Evolutionary conservation across 1,140 invertebrate species (phyloP), one percentile per base, ranked within the genome.

Genomic region (Drosophila erecta): DNA sequence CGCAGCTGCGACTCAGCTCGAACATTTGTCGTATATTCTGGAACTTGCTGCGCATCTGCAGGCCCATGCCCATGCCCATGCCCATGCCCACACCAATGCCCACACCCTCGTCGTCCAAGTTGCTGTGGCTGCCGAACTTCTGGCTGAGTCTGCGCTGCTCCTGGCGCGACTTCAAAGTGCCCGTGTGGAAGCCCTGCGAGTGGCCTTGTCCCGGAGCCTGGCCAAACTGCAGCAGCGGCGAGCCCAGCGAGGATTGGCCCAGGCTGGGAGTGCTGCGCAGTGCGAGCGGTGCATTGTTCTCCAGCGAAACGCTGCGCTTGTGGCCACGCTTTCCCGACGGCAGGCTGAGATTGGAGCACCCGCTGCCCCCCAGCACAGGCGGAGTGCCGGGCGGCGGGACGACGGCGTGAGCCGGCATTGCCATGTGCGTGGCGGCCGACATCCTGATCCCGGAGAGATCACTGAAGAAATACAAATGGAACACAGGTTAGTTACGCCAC

Each of bases 11-110:
- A 33, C 84, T 87, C 49, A 91, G 55, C 75, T 92, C 90, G 50
- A 92, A 92, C 91, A 92, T 92, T 76, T 91, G 91, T n/a, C 91
- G 79, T 33, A 92, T 91, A 46, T 92, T 92, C 35, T 92, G 91
- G 67, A 92, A 92, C 69, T 92, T 92, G 56, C 71, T 79, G 44
- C 90, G 91, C 60, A 87, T 67, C 27, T 84, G 76, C 35, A 65
- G 17, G 33, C 43, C 70, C 27, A 61, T 30, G 5, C 57, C 43
- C 10, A 62, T 12, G 6, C 55, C 60, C 51, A 59, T 33, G 2
- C 54, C 57, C 41, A 24, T 24, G 24, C 24, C 24, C 15, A 59
- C 3, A 38, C 73, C 43, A 14, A 62, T 12, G 6, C 55, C 60
- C 51, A 59, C 38, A 3, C 55, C 58, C 41, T 90, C 86, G n/a